phyloP scores from a whole-genome alignment of 2,888 invertebrate genomes.

The Argyresthia albistria region DNA sequence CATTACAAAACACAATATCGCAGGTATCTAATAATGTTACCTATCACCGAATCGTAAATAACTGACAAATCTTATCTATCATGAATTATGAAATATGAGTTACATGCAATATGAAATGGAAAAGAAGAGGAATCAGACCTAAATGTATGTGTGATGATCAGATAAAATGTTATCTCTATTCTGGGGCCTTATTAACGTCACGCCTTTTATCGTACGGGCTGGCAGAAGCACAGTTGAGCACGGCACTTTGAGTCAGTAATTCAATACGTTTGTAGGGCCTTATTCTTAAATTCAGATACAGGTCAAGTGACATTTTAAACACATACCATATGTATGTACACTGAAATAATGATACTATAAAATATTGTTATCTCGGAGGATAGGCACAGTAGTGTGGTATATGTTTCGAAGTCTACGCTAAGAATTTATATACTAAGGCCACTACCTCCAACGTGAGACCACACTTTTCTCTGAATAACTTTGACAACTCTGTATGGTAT shows the following conservation, averaged over 20 bases:
- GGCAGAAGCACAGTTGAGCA: background rate
- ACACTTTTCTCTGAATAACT: background rate
- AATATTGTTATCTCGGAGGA: background rate
- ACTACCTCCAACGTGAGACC: too few species aligned
- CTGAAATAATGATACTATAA: background rate
- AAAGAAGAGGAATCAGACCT: too few species aligned
- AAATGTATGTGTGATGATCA: too few species aligned
- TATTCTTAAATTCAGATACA: background rate
- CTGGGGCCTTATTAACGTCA: background rate
- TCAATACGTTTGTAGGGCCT: too few species aligned
- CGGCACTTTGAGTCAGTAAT: background rate
- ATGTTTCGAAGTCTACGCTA: background rate
- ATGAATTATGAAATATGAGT: too few species aligned
- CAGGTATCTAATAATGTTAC: background rate
- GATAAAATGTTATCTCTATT: too few species aligned
- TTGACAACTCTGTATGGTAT: background rate
- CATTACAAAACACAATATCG: background rate
- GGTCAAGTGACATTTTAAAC: background rate
- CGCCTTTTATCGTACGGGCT: background rate
- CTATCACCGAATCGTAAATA: background rate
- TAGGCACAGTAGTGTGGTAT: slow-evolving; percentile 2
- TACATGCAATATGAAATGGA: too few species aligned
- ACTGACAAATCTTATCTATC: background rate
- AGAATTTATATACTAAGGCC: too few species aligned
- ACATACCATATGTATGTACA: background rate